Base-by-base conservation (phyloP, 1,140 invertebrate genomes). In the Rhagoletis pomonella region DNA sequence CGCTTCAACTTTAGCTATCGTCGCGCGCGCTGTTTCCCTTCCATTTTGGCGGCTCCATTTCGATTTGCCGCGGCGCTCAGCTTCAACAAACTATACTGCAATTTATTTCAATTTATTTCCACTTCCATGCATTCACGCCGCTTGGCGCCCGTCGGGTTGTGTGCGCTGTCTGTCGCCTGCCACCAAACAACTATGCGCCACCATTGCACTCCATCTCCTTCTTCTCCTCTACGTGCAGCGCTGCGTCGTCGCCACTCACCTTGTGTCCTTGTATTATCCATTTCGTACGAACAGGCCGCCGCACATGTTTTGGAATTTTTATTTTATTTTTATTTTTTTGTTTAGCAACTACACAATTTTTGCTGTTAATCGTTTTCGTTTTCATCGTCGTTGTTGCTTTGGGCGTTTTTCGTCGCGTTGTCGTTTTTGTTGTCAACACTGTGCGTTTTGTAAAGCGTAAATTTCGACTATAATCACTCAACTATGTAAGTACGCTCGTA, bases 41-140 rank as follows among this genome's bases (percentile, higher is more conserved):
- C 19, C 47, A 81, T 55, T 81, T 81, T n/a, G 73, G 29, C 29
- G 4, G 7, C 10, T 50, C 19, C 47, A 81, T 55, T 81, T 81
- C 47, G 73, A 81, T 81, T 81, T 81, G 47, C 47, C 73, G 60
- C 60, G 64, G 5, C 64, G n/a, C 64, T 17, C 47, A 81, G 73
- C 47, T 29, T 58, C 47, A 58, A 47, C n/a, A 81, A 81, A 81
- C 73, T 81, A 81, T 81, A 81, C 17, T 81, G 73, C 73, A 81
- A 81, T 81, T 81, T 81, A 81, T 81, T 81, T 81, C 73, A 81
- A 81, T 81, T 81, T 81, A 81, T 55, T 81, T 81, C 73, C 73
- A 81, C 73, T 81, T 81, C 47, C 73, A 81, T 81, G 73, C 73
- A 50, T 50, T 50, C 42, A 73, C 44, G 73, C 47, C 44, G 73